A percentile compares a stretch with the other conserved stretches of the same genome.
Conservation (phyloP, 2,888 invertebrate species). For the Ptilodon capucinus region DNA sequence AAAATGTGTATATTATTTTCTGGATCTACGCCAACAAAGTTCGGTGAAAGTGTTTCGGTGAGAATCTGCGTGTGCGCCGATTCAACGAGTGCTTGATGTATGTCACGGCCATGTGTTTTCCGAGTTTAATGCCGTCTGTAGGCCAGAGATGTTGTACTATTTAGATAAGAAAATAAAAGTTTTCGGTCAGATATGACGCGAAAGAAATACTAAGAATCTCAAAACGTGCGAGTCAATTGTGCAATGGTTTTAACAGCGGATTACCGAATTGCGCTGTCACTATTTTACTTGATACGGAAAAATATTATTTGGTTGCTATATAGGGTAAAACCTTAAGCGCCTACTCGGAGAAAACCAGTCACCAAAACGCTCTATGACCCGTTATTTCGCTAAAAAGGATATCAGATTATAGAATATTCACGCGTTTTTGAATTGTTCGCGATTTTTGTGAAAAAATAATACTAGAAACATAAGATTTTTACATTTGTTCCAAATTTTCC, state of each 20-base stretch:
- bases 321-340: no score
- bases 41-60: constrained; percentile 54
- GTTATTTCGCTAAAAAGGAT: no score
- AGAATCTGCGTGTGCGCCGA: constrained; percentile 45
- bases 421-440: no score
- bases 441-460: no score
- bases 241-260: not conserved
- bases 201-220: constrained; percentile 1
- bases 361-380: no score
- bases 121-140: constrained; percentile 59
- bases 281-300: not conserved
- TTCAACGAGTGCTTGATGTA: constrained; percentile 46
- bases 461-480: no score
- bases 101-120: constrained; percentile 62
- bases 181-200: constrained; percentile 40
- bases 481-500: no score
- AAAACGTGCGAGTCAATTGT: not conserved
- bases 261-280: not conserved
- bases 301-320: not conserved
- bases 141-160: constrained; percentile 49
- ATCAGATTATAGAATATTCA: no score
- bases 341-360: no score
- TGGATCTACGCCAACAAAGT: constrained; percentile 61
- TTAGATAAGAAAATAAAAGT: constrained; percentile 51
- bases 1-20: constrained; percentile 42